Evolutionary conservation across 2,888 invertebrate genomes (phyloP).

Genomic region (Suillia variegata): DNA sequence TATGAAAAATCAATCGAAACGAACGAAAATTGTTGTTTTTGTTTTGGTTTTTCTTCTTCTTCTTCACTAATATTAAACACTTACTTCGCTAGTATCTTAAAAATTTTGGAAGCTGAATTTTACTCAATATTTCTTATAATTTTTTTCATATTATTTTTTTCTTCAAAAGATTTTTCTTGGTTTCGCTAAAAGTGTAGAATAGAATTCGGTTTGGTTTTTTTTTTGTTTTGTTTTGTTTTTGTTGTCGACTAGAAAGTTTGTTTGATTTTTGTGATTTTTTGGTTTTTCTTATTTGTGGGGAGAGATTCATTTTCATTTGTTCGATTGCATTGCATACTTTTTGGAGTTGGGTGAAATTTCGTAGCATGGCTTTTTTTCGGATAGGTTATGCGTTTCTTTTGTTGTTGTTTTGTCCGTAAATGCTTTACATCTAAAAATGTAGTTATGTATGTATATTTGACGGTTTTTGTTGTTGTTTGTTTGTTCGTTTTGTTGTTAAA

Average conservation of each 20-base stretch:
- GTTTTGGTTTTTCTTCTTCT: no score
- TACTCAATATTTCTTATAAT: slow-evolving; percentile 16
- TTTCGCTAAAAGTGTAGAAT: slow-evolving; percentile 5
- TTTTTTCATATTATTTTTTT: slow-evolving; percentile 13
- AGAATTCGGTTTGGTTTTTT: no score
- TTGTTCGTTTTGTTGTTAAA: no score
- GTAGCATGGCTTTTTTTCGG: neutral
- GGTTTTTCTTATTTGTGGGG: neutral
- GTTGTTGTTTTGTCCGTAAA: neutral
- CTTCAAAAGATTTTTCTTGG: neutral
- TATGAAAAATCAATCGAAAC: slow-evolving; percentile 35
- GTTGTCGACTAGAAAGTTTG: neutral
- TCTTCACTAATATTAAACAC: slow-evolving; percentile 37
- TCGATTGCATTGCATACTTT: slow-evolving; percentile 1
- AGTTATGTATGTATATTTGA: no score
- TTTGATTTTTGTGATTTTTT: neutral
- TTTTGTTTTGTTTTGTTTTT: neutral
- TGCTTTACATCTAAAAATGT: neutral
- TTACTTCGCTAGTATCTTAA: slow-evolving; percentile 43
- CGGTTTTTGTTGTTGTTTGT: no score
- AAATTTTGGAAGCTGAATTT: slow-evolving; percentile 40
- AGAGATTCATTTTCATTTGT: neutral
- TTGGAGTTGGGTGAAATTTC: slow-evolving; percentile 1
- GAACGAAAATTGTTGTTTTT: slow-evolving; percentile 16
- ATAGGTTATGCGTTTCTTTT: neutral